Evolutionary conservation across 1,140 invertebrate species (phyloP), one percentile per base, ranked within the genome.

Genomic region (Bombus superbus): DNA sequence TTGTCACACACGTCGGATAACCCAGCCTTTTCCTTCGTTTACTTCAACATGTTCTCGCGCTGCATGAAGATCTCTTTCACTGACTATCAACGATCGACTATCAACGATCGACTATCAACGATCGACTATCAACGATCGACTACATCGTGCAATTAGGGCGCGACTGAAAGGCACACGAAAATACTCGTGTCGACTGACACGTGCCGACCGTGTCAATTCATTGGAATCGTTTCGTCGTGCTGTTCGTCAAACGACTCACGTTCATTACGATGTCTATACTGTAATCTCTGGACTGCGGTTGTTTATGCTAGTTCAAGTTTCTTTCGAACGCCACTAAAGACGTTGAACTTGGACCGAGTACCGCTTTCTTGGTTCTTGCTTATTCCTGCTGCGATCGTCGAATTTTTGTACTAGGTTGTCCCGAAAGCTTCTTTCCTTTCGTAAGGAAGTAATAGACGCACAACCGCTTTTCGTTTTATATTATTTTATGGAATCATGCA

Each of bases 1-100:
- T 91, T 86, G 59, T 72, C 81, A 82, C 22, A 28, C 75, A 32
- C 83, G 35, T 76, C 22, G 66, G 64, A 82, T 84, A 79, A 85
- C 80, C 66, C 53, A 47, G n/a, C 53, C 35, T 32, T 2, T 22
- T 13, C 18, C 40, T 40, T 44, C 18, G 11, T 47, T 81, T 5
- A 25, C 13, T 68, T 5, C 9, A 38, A 35, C 42, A 18, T 3
- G 11, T 47, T 38, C n/a, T n/a, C 4, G 1, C 6, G 10, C 32
- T 57, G 42, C 53, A 59, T 22, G 44, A 53, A 25, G 22, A 75
- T 75, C 4, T 18, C 47, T 22, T 22, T 53, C 18, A 53, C 22
- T 3, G 11, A n/a, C 11, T 72, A 15, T 42, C 13, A 72, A 71
- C 2, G 13, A 3, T 72, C 5, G 0, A 42, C 15, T 38, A 40